Conservation (phyloP, 2,888 invertebrate genomes). For the Troides oblongomaculatus region DNA sequence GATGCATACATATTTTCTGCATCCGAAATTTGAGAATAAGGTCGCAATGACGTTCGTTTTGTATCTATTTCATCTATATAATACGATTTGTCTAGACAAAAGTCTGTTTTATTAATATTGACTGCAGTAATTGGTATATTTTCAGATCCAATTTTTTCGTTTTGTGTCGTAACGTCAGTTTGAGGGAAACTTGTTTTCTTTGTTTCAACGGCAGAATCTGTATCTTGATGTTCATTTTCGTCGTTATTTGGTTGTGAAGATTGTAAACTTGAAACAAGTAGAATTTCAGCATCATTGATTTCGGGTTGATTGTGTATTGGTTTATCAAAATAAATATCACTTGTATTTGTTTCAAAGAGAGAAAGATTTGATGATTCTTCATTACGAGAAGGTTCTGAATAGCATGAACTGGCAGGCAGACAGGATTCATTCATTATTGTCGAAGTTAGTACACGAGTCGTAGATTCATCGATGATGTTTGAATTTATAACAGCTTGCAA, state of each 20-base stretch:
- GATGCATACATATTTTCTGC: constrained; percentile 38
- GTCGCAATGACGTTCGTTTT: constrained; percentile 34
- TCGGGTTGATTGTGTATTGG: constrained; percentile 51
- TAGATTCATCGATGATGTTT: not conserved
- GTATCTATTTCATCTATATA: not conserved
- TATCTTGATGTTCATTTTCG: not conserved
- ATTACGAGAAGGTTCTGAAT: not conserved
- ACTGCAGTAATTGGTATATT: not conserved
- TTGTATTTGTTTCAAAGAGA: constrained; percentile 3
- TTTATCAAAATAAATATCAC: constrained; percentile 33
- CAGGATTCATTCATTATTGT: not conserved
- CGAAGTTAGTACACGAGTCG: not conserved
- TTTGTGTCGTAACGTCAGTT: not conserved
- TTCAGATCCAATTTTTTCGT: not conserved
- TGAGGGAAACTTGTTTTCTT: not conserved
- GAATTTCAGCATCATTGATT: constrained; percentile 49
- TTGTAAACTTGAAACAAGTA: constrained; percentile 22
- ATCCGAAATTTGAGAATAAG: constrained; percentile 52
- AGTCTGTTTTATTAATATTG: not conserved
- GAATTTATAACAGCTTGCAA: not conserved
- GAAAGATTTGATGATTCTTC: not conserved
- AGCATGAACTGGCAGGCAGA: not conserved
- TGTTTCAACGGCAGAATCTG: not conserved
- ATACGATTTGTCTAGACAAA: not conserved
- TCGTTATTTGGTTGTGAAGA: not conserved